Evolutionary conservation across 2,888 invertebrate genomes (phyloP).

Genomic region (Lumbricus terrestris): DNA sequence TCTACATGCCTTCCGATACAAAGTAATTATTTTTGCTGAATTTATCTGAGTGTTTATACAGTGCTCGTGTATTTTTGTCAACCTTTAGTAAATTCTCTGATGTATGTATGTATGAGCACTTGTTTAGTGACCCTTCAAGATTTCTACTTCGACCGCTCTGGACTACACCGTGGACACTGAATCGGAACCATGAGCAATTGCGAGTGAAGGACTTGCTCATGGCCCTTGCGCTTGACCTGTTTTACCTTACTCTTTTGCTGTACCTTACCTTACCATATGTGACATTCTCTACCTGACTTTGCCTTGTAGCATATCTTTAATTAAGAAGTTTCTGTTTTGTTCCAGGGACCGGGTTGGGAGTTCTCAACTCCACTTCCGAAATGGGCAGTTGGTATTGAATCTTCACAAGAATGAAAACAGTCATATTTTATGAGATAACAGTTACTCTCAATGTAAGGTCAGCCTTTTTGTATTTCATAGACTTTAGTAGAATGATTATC

Average conservation of each 20-base stretch:
- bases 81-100: neutral
- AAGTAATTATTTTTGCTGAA: constrained; percentile 58
- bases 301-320: neutral
- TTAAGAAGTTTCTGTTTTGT: neutral
- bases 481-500: neutral
- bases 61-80: neutral
- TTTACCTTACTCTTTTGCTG: neutral
- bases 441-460: neutral
- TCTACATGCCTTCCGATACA: constrained; percentile 73
- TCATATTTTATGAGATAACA: neutral
- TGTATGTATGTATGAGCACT: no score
- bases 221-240: no score
- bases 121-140: no score
- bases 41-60: neutral
- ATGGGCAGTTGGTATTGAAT: constrained; percentile 71
- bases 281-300: neutral
- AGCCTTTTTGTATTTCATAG: neutral
- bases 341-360: constrained; percentile 88
- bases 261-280: neutral
- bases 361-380: constrained; percentile 87
- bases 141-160: no score
- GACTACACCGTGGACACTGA: no score
- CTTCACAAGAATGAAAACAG: neutral
- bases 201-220: no score
- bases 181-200: no score